Conservation (phyloP, 2,113 vertebrate genomes). For the Petromus typicus region DNA sequence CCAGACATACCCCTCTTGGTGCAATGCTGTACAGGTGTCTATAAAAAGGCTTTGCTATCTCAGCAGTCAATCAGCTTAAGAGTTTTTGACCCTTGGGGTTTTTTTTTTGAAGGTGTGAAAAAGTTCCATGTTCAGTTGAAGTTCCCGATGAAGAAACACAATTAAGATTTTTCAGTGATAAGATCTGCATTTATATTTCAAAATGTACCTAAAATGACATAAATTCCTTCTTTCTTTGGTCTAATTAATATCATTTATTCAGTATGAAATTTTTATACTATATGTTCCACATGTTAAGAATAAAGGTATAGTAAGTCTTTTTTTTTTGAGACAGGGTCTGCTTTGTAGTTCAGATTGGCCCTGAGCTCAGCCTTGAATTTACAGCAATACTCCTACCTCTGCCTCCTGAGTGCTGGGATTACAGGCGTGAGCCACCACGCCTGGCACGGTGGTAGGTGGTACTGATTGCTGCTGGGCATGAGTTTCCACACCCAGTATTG, state of each 20-base stretch:
- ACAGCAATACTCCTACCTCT: too few relatives aligned
- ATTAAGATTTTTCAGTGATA: conserved; percentile 98
- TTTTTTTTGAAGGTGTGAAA: conserved; percentile 93
- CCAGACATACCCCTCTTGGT: conserved; percentile 87
- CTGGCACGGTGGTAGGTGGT: too few relatives aligned
- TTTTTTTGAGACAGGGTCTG: too few relatives aligned
- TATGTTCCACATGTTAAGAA: conserved; percentile 99
- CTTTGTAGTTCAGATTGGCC: too few relatives aligned
- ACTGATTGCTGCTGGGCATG: too few relatives aligned
- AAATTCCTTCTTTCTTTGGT: conserved; percentile 99
- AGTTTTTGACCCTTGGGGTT: conserved; percentile 75
- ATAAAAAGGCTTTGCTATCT: conserved; percentile 95
- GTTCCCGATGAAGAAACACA: conserved; percentile 99
- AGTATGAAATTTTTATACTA: conserved; percentile 99
- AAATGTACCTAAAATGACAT: conserved; percentile 99
- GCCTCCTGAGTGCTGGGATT: too few relatives aligned
- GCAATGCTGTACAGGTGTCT: conserved; percentile 91
- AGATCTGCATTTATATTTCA: conserved; percentile 99
- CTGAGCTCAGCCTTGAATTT: too few relatives aligned
- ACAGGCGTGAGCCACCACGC: too few relatives aligned
- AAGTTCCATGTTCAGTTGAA: conserved; percentile 95
- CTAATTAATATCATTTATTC: conserved; percentile 99
- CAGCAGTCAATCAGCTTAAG: conserved; percentile 92
- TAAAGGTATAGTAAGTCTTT: conserved; percentile 91
- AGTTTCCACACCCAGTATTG: too few relatives aligned